A percentile compares a stretch with the other conserved stretches of the same genome.
Conservation (phyloP, 2,797 vertebrate genomes). For the Peromyscus attwateri region DNA sequence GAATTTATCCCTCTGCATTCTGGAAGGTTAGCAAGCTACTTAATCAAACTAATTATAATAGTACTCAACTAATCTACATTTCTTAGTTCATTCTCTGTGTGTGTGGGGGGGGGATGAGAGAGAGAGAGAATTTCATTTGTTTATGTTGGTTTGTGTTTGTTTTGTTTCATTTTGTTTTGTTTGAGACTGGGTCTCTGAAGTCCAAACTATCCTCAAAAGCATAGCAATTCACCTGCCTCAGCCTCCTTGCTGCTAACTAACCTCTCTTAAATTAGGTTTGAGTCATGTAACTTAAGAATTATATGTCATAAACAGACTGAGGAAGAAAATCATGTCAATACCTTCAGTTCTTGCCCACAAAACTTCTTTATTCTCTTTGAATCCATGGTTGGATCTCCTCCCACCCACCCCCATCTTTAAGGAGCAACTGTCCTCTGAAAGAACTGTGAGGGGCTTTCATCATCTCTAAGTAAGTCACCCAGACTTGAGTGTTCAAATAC, state of each 20-base stretch:
- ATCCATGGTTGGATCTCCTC: neutral
- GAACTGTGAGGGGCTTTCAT: neutral
- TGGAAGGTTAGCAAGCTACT: neutral
- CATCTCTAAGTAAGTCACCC: neutral
- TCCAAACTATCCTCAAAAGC: neutral
- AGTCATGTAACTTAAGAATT: neutral
- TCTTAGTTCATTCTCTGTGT: neutral
- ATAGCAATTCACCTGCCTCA: neutral
- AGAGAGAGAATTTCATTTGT: neutral
- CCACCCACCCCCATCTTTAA: neutral
- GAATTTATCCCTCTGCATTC: slow-evolving; percentile 7
- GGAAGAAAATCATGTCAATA: neutral
- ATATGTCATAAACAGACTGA: neutral
- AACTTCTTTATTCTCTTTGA: neutral
- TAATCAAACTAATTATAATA: slow-evolving; percentile 44
- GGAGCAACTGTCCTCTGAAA: neutral
- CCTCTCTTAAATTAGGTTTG: neutral
- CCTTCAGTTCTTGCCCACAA: neutral
- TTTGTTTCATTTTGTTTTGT: neutral
- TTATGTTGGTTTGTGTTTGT: neutral
- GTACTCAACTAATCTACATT: neutral
- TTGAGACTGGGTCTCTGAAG: neutral
- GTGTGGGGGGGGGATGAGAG: neutral
- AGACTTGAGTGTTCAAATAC: neutral
- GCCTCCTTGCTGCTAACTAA: neutral